Base-by-base conservation (phyloP, 2,113 vertebrate species). In the Elachura formosa region DNA sequence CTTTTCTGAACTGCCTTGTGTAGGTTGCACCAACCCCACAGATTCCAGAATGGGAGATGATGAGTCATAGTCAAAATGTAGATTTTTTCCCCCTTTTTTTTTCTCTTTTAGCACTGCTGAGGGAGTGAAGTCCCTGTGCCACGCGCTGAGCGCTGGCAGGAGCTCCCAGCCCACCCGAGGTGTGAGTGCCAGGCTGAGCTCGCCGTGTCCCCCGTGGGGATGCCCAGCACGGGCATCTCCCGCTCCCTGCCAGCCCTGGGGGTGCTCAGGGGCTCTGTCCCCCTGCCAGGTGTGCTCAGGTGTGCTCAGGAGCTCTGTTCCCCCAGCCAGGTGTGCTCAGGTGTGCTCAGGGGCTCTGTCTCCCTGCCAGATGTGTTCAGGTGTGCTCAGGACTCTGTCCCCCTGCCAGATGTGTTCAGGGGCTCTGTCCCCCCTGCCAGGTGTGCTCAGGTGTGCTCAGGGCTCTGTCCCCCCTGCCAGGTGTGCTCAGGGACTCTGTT, bases 11-110 rank as follows among this genome's bases (percentile, higher is more conserved):
- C 89, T 92, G 93, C 96, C 85, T 91, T 96, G 96, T 96, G 96
- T 97, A 94, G 97, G 97, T 95, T 97, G 97, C 89, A 90, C 43
- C 96, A 96, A 96, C 96, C 97, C 96, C 97, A 95, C 96, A 89
- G 96, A 90, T 95, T 95, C 96, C 94, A 96, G 95, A 96, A 97
- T 87, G 96, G 95, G 94, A 95, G 94, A 71, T 89, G 90, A 95
- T 97, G 96, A 97, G 95, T 97, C 97, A 97, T 82, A 92, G 94
- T 92, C 87, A 94, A 88, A 94, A 94, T 88, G 94, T 31, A 94
- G 91, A 73, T 28, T 71, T 64, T 77, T 67, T 56, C 2, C 4
- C 14, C 31, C 1, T 3, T 29, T 69, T 66, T 52, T 76, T 36
- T 26, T 73, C 12, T 17, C n/a, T 75, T 92, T 83, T 63, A 92